Percentiles rank a stretch among this genome's conserved stretches.
These are phyloP conservation scores for Protobothrops mucrosquamatus DNA, from an alignment of 2,113 vertebrate genomes.

Conservation along the genomic window DNA sequence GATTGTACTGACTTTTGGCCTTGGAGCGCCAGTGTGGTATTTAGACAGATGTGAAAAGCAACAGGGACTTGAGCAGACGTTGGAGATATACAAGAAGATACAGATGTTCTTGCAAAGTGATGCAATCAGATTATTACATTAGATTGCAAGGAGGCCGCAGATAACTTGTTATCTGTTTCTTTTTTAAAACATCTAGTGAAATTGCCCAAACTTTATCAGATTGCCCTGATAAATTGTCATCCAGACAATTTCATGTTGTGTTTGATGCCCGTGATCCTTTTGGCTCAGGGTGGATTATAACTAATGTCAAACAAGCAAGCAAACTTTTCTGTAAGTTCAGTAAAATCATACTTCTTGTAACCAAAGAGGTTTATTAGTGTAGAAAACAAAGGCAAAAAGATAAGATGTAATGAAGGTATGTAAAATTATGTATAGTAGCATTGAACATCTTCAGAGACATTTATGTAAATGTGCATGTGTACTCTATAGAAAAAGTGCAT, in stretches of 20 bases:
- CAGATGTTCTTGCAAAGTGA: conserved; percentile 59
- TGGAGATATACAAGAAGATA: conserved; percentile 50
- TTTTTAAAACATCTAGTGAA: not conserved
- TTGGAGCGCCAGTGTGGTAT: conserved; percentile 31
- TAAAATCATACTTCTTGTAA: not conserved
- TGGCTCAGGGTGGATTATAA: not conserved
- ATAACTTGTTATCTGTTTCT: conserved; percentile 44
- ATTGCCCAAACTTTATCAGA: conserved; percentile 21
- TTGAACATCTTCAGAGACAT: not conserved
- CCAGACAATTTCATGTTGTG: conserved; percentile 14
- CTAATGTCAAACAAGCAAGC: not conserved
- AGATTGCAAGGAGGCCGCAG: conserved; percentile 28
- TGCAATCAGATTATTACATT: conserved; percentile 41
- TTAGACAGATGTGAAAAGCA: conserved; percentile 51
- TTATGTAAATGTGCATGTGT: not conserved
- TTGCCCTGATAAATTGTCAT: conserved; percentile 16
- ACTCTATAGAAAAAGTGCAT: not conserved
- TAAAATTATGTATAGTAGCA: not conserved
- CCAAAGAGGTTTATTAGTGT: not conserved
- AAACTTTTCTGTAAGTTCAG: not conserved
- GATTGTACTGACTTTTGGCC: conserved; percentile 42
- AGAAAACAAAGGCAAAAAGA: not conserved
- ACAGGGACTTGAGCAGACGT: conserved; percentile 42
- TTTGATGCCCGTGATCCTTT: not conserved
- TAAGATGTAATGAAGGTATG: too few relatives aligned